These are phyloP conservation scores for Tragelaphus strepsiceros DNA, from an alignment of 2,113 vertebrate genomes.

Conservation along the genomic window DNA sequence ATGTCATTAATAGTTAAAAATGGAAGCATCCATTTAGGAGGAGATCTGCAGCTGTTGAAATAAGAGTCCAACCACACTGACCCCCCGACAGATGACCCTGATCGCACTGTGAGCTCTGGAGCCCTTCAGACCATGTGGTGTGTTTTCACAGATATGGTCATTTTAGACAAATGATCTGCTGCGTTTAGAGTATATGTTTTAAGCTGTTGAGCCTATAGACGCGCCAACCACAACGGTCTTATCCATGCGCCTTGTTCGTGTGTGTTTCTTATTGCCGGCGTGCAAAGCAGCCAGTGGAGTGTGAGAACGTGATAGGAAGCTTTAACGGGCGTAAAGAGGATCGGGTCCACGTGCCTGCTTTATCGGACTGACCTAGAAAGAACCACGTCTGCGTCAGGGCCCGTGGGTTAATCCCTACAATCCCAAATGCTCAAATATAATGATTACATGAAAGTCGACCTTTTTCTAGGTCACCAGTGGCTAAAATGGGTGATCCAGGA, in stretches of 20 bases:
- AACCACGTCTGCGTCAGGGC: not conserved
- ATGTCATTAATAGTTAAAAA: constrained; percentile 51
- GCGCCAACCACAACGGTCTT: not conserved
- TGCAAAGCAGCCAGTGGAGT: not conserved
- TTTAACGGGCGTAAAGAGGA: constrained; percentile 7
- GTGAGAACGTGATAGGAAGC: not conserved
- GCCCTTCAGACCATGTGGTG: not conserved
- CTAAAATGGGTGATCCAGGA: not conserved
- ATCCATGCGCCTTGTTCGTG: not conserved
- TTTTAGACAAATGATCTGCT: not conserved
- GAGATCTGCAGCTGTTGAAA: not conserved
- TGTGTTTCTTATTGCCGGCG: not conserved
- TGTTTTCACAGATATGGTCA: not conserved
- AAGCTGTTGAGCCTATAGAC: not conserved
- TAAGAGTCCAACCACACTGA: not conserved
- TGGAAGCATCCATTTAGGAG: constrained; percentile 17
- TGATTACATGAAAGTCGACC: not conserved
- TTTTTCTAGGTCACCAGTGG: not conserved
- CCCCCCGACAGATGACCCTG: not conserved
- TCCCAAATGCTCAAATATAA: not conserved
- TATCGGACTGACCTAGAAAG: constrained; percentile 56
- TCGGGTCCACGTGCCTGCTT: not conserved
- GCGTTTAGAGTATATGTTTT: not conserved
- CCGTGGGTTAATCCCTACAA: constrained; percentile 22
- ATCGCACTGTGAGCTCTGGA: not conserved